A percentile compares a stretch with the other conserved stretches of the same genome.
These are phyloP conservation scores for Delia radicum DNA, from an alignment of 1,140 invertebrate species.

Conservation along the genomic window DNA sequence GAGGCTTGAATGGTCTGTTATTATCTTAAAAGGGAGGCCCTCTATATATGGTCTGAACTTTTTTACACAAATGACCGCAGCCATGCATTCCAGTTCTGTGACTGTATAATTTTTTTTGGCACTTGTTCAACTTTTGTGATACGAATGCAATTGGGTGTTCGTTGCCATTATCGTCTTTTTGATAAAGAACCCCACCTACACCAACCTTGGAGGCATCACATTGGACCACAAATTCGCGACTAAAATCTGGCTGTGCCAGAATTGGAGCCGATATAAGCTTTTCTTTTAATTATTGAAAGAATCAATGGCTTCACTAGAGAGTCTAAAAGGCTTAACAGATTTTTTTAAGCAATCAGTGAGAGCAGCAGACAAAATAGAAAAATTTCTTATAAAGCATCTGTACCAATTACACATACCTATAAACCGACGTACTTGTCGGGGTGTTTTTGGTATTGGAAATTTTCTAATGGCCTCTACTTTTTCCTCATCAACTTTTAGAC, in stretches of 20 bases:
- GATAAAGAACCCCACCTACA: no score
- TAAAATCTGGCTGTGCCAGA: conserved; percentile 23
- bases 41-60: conserved; percentile 42
- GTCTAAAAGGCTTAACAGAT: not conserved
- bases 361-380: not conserved
- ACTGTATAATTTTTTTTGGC: conserved; percentile 34
- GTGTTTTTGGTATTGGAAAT: not conserved
- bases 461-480: not conserved
- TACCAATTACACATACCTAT: not conserved
- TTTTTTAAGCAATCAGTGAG: not conserved
- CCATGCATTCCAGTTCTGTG: conserved; percentile 51
- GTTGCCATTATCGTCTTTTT: no score
- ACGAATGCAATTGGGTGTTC: conserved; percentile 40
- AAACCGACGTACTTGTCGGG: not conserved
- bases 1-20: conserved; percentile 30
- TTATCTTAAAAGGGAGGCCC: conserved; percentile 32
- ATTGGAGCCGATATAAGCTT: conserved; percentile 9
- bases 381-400: not conserved
- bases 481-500: not conserved
- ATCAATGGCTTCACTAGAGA: not conserved
- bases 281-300: not conserved
- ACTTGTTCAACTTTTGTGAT: conserved; percentile 34
- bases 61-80: conserved; percentile 51
- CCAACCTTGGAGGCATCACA: no score
- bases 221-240: conserved; percentile 26